A percentile compares a stretch with the other conserved stretches of the same genome.
phyloP scores from a whole-genome alignment of 2,113 vertebrate genomes.

The Xenus cinereus region DNA sequence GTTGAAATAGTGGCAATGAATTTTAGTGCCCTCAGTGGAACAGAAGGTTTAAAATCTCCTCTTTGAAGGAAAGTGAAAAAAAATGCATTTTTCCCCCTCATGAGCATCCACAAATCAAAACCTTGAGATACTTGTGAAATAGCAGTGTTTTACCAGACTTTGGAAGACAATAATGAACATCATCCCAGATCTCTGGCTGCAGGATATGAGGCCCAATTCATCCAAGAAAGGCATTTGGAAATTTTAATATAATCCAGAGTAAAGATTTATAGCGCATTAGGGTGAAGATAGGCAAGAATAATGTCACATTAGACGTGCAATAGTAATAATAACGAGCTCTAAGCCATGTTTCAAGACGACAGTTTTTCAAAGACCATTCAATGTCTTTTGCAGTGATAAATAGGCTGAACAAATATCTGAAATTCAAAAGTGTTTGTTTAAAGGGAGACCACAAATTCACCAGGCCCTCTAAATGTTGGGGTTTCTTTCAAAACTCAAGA shows the following conservation, averaged over 20 bases:
- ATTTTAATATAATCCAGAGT: conserved; percentile 56
- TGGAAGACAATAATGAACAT: conserved; percentile 55
- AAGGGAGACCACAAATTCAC: background rate
- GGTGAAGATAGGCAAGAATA: conserved; percentile 62
- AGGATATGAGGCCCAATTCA: conserved; percentile 25
- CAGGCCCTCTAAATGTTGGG: background rate
- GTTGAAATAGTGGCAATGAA: background rate
- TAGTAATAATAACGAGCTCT: background rate
- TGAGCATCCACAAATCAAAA: conserved; percentile 29
- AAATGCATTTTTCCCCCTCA: background rate
- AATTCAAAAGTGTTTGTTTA: conserved; percentile 11
- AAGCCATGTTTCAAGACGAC: background rate
- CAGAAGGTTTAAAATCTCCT: background rate
- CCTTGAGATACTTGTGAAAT: conserved; percentile 36
- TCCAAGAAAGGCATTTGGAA: conserved; percentile 72
- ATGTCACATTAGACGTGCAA: conserved; percentile 57
- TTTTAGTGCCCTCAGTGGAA: background rate
- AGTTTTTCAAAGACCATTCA: background rate
- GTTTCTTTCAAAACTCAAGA: background rate
- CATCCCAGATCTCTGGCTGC: conserved; percentile 39
- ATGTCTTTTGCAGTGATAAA: background rate
- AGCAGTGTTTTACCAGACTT: conserved; percentile 43
- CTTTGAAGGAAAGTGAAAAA: background rate
- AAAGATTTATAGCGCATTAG: conserved; percentile 67
- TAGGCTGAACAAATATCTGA: background rate